Percentiles rank a stretch among this genome's conserved stretches.
Evolutionary conservation across 2,797 vertebrate genomes (phyloP).

Genomic region (Momotus momota): DNA sequence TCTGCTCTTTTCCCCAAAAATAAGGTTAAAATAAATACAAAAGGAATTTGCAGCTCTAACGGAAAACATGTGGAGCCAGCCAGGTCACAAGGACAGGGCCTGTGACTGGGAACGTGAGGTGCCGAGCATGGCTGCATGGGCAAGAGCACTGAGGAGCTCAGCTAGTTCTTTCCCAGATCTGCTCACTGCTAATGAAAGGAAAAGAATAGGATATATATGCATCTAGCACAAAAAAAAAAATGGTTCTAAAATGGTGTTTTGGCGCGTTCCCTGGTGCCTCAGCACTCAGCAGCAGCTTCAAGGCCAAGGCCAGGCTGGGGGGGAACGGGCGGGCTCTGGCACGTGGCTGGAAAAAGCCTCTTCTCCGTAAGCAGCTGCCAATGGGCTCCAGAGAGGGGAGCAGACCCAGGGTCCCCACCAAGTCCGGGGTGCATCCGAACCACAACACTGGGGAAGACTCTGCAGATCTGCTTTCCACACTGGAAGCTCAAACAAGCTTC

Average conservation of each 20-base stretch:
- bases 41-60: neutral
- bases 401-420: accelerated
- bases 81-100: neutral
- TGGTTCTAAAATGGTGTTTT: neutral
- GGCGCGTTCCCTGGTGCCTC: neutral
- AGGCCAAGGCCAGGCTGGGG: neutral
- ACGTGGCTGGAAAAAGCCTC: neutral
- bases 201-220: neutral
- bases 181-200: neutral
- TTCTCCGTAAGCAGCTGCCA: neutral
- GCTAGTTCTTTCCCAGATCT: neutral
- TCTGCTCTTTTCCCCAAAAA: neutral
- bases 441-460: neutral
- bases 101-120: accelerated
- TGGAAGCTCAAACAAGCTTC: neutral
- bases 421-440: neutral
- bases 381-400: neutral
- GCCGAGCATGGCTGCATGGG: neutral
- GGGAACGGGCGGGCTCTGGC: neutral
- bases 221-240: neutral
- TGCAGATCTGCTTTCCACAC: neutral
- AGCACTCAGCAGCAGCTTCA: neutral
- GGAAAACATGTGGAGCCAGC: neutral
- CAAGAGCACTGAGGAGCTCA: accelerated
- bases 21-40: neutral